These are phyloP conservation scores for Meriones unguiculatus DNA, from an alignment of 2,113 vertebrate genomes.

Conservation along the genomic window DNA sequence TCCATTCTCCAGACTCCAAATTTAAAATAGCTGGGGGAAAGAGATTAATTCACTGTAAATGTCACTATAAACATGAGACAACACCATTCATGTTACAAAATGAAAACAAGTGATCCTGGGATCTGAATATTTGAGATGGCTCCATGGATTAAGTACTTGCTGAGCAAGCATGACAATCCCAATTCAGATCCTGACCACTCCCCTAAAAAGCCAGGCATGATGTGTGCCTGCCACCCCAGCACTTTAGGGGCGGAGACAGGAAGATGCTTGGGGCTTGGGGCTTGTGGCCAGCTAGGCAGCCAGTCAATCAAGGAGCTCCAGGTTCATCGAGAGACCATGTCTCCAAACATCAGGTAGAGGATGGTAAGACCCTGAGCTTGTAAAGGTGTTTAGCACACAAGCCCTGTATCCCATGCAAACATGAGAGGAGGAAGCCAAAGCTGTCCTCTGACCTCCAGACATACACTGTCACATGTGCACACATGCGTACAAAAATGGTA, in stretches of 20 bases:
- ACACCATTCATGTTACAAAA: neutral
- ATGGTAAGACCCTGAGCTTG: too few relatives aligned
- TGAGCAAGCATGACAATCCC: neutral
- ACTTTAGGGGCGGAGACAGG: neutral
- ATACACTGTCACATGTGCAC: neutral
- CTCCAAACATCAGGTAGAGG: neutral
- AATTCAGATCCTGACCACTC: neutral
- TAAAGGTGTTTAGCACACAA: too few relatives aligned
- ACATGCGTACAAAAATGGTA: neutral
- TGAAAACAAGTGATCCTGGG: neutral
- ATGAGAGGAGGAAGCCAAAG: neutral
- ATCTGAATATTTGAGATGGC: neutral
- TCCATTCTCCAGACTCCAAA: conserved; percentile 36
- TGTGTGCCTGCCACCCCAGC: neutral
- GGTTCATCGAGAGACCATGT: neutral
- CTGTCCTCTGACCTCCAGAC: neutral
- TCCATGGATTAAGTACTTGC: neutral
- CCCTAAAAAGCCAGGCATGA: neutral
- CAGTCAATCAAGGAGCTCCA: neutral
- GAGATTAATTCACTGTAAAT: neutral
- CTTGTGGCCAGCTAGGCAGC: neutral
- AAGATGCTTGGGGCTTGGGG: neutral
- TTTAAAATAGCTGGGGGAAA: neutral
- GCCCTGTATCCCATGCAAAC: neutral
- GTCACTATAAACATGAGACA: neutral